Evolutionary conservation across 1,140 invertebrate genomes (phyloP).

Genomic region (Drosophila bocki): DNA sequence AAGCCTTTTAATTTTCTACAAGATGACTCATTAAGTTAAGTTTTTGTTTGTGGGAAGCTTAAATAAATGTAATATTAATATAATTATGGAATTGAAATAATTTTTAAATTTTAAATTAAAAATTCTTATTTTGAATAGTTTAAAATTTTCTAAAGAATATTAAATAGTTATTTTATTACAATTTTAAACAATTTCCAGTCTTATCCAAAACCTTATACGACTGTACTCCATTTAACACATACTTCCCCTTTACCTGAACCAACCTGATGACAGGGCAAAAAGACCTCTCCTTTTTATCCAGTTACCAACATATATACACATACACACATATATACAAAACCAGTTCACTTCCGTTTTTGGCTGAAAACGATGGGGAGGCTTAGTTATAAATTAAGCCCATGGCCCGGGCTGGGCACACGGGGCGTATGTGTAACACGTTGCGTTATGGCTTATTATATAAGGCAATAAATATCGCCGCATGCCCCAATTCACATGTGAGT

Average conservation of each 20-base stretch:
- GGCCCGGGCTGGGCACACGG: slow-evolving; percentile 31
- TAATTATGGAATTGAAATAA: too few relatives aligned
- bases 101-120: too few relatives aligned
- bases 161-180: not conserved
- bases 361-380: slow-evolving; percentile 30
- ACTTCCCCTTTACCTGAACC: not conserved
- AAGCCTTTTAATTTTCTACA: too few relatives aligned
- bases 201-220: not conserved
- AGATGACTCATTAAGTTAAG: too few relatives aligned
- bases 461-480: slow-evolving; percentile 45
- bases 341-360: slow-evolving; percentile 70
- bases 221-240: not conserved
- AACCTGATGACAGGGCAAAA: slow-evolving; percentile 65
- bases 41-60: too few relatives aligned
- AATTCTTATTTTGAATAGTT: too few relatives aligned
- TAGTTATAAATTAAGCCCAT: slow-evolving; percentile 73
- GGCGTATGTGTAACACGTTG: slow-evolving; percentile 77
- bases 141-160: not conserved
- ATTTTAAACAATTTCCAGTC: not conserved
- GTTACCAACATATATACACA: slow-evolving; percentile 7
- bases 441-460: slow-evolving; percentile 76
- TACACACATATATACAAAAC: slow-evolving; percentile 44
- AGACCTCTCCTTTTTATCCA: slow-evolving; percentile 20
- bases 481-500: slow-evolving; percentile 43
- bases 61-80: too few relatives aligned